Evolutionary conservation across 1,140 invertebrate genomes (phyloP), one percentile per base, ranked within the genome.

Genomic region (Dinothrombium tinctorium): DNA sequence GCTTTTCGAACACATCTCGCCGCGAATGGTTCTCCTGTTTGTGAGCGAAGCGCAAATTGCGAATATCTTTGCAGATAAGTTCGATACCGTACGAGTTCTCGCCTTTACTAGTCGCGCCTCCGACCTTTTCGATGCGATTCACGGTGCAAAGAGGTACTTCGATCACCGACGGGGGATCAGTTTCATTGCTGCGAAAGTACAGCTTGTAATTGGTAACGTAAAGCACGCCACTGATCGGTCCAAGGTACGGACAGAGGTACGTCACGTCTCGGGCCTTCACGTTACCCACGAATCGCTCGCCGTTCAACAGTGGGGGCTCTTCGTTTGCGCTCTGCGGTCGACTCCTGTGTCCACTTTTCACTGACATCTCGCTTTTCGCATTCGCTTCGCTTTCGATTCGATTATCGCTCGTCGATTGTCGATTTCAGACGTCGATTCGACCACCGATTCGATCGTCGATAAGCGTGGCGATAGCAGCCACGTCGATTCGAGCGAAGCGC

Each of bases 61-160:
- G 63, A 53, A 74, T 68, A 55, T 76, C 73, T 61, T 98, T 96
- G 60, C 92, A 98, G 54, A 87, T 81, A 32, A 96, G 73, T 64
- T 95, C 87, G 50, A 98, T 92, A n/a, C 90, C 89, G 62, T 98
- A 98, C 0, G 89, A 90, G 59, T 95, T 90, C 61, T 95, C 86
- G 23, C 84, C 82, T 50, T 81, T 69, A 43, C 83, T 90, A 26
- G 79, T 80, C 4, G 75, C 77, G 4, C 87, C 83, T 22, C 90
- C 90, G 33, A 96, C 84, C 68, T 99, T 99, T 60, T 98, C 90
- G 42, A 96, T 87, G 26, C 87, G 71, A 35, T 72, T 72, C 49
- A 95, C 81, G 42, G 89, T 79, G 26, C 92, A 90, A 22, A 98
- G 63, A 8, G 90, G 86, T 24, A 96, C 82, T 63, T 94, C 83